Evolutionary conservation across 1,140 invertebrate genomes (phyloP), one percentile per base, ranked within the genome.

Genomic region (Eufriesea mexicana): DNA sequence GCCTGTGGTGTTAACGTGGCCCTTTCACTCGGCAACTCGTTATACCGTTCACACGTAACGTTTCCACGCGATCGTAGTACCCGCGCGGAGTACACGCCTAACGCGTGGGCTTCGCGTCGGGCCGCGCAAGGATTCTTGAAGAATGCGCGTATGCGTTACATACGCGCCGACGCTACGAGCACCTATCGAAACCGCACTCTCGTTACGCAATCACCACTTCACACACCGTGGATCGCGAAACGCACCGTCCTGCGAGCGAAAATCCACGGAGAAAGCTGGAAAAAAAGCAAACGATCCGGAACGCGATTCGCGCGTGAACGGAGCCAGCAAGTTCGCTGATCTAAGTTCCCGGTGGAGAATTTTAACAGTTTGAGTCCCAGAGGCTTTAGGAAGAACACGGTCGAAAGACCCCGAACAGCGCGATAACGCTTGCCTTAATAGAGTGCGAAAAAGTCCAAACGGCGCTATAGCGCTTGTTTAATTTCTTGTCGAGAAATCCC

Each of bases 1-100:
- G 35, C 1, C 35, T 4, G 35, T 23, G 45, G 23, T 20, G 45
- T 49, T 45, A 78, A 77, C 25, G 59, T 47, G 57, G 61, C 59
- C 80, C 84, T 83, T 85, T 85, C 84, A 85, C 84, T 85, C 66
- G 54, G 35, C 35, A 78, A 83, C 80, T 83, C 73, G 59, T 83
- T 83, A 25, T 55, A 67, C 79, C 70, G 84, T 81, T 73, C 79
- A 67, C 79, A 54, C 80, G 47, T 77, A 83, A 83, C 68, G 67
- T 61, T 51, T 28, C 68, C 28, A 71, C 51, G 61, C 82, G 64
- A 80, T 84, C 71, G 66, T 68, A 59, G 67, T 74, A 62, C 42
- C 25, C 20, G 25, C n/a, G 49, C 62, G n/a, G 28, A 54, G 66
- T 59, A 59, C 62, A 81, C 83, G 70, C 77, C 83, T 81, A 67